These are phyloP conservation scores for Pseudococcus longispinus DNA, from an alignment of 2,888 invertebrate species.

Conservation along the genomic window DNA sequence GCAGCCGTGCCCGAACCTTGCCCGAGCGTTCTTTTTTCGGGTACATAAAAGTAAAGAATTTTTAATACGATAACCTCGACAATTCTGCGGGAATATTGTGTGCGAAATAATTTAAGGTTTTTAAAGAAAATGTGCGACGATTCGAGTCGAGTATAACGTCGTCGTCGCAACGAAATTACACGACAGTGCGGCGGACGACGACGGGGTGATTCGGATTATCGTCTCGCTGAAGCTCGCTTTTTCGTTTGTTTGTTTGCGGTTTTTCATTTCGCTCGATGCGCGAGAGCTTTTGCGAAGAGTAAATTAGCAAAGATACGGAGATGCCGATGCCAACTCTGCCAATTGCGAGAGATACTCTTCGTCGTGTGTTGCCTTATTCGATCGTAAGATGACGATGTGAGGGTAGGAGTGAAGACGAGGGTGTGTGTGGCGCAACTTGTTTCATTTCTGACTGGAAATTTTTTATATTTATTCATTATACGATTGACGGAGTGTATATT, in stretches of 20 bases:
- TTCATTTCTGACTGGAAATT: not conserved
- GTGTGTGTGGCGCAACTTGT: no score
- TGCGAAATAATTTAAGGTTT: not conserved
- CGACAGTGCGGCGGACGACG: no score
- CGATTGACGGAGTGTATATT: not conserved
- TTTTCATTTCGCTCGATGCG: not conserved
- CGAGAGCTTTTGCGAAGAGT: no score
- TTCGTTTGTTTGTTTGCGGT: not conserved
- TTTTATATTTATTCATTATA: not conserved
- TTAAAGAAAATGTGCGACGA: not conserved
- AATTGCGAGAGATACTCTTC: no score
- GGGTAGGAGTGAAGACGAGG: no score
- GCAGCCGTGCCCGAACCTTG: not conserved
- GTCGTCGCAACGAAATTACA: not conserved
- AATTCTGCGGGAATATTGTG: conserved; percentile 9
- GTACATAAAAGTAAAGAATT: conserved; percentile 25
- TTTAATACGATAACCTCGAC: conserved; percentile 32
- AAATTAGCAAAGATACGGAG: not conserved
- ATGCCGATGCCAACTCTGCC: not conserved
- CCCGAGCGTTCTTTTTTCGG: not conserved
- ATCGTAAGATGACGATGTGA: no score
- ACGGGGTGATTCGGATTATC: no score
- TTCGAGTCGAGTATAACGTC: not conserved
- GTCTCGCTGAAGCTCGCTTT: not conserved
- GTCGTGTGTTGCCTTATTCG: no score